Conservation (phyloP, 2,888 invertebrate species). For the Alloplasta piceator region DNA sequence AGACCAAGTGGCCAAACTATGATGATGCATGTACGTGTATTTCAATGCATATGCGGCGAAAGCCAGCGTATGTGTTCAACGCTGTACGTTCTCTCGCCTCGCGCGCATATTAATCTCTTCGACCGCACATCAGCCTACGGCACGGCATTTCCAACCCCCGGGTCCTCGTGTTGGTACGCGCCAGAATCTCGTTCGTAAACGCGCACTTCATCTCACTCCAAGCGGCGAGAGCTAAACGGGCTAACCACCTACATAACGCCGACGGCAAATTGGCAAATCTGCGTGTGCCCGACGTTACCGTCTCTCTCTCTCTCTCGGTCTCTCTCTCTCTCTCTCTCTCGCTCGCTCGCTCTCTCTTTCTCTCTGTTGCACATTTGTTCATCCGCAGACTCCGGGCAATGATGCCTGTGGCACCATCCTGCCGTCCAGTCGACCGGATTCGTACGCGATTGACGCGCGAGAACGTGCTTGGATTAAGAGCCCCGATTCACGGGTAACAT, state of each 20-base stretch:
- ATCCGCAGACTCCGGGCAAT: constrained; percentile 23
- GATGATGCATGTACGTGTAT: background rate
- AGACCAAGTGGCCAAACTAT: constrained; percentile 17
- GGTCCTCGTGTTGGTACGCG: constrained; percentile 33
- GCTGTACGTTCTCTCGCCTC: constrained; percentile 71
- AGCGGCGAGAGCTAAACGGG: constrained; percentile 65
- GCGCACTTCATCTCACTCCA: constrained; percentile 76
- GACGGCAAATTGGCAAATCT: constrained; percentile 80
- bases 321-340: constrained; percentile 10
- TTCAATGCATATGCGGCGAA: background rate
- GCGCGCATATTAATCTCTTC: constrained; percentile 82
- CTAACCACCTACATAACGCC: constrained; percentile 77
- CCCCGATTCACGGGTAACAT: constrained; percentile 35
- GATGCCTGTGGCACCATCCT: constrained; percentile 47
- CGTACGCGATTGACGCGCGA: constrained; percentile 63
- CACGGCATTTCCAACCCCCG: constrained; percentile 67
- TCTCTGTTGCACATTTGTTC: background rate
- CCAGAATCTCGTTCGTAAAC: constrained; percentile 72
- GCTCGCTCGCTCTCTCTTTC: constrained; percentile 13
- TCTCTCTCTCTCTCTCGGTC: constrained; percentile 46
- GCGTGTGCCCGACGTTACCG: constrained; percentile 63
- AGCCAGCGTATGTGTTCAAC: constrained; percentile 15
- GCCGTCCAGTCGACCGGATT: constrained; percentile 55
- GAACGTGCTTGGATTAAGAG: constrained; percentile 65
- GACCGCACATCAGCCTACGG: constrained; percentile 81